Percentiles rank a stretch among this genome's conserved stretches.
Conservation (phyloP, 2,113 vertebrate species). For the Catharus minimus region DNA sequence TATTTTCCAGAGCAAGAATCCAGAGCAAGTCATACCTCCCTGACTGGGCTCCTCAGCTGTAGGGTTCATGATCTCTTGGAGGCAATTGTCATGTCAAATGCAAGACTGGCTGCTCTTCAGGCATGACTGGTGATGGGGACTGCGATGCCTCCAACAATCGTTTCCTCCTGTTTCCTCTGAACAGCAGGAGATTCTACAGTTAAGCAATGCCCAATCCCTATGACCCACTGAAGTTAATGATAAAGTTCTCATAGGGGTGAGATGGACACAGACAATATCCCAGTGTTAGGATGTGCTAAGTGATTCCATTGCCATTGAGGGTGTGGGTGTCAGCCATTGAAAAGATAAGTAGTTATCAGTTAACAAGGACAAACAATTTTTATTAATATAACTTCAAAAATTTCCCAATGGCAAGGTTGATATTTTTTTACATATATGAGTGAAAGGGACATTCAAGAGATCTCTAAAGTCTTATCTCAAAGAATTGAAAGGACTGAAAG, state of each 20-base stretch:
- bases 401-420: neutral
- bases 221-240: neutral
- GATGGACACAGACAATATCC: neutral
- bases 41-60: constrained; percentile 73
- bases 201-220: neutral
- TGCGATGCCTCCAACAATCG: constrained; percentile 72
- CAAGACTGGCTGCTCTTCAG: constrained; percentile 77
- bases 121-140: constrained; percentile 64
- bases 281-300: neutral
- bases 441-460: neutral
- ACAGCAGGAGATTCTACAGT: neutral
- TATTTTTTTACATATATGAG: neutral
- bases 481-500: neutral
- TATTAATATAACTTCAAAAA: neutral
- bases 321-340: neutral
- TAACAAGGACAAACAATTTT: neutral
- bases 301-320: neutral
- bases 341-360: neutral
- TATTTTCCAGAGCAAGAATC: neutral
- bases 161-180: constrained; percentile 80
- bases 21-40: constrained; percentile 19
- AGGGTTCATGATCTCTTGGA: constrained; percentile 74
- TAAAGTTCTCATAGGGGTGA: neutral
- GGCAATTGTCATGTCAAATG: constrained; percentile 75
- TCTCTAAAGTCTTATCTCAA: neutral